Conservation (phyloP, 2,888 invertebrate species). For the Sarcophaga variegata region DNA sequence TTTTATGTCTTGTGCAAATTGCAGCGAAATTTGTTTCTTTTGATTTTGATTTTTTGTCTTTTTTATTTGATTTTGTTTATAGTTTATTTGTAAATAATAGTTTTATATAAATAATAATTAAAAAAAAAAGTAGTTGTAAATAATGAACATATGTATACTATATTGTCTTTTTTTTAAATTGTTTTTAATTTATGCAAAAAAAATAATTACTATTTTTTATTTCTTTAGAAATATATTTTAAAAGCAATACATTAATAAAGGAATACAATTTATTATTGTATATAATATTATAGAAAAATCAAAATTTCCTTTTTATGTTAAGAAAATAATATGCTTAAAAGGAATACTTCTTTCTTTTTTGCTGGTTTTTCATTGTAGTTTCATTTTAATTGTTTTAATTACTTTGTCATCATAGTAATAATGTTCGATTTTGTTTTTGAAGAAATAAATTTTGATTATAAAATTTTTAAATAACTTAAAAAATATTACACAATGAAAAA, state of each 20-base stretch:
- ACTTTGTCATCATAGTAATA: slow-evolving; percentile 51
- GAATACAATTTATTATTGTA: slow-evolving; percentile 46
- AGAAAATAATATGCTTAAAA: slow-evolving; percentile 56
- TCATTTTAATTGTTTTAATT: slow-evolving; percentile 40
- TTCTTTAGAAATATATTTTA: slow-evolving; percentile 66
- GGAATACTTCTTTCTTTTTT: slow-evolving; percentile 52
- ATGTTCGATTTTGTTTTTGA: slow-evolving; percentile 45
- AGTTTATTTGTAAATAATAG: slow-evolving; percentile 65
- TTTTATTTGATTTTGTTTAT: slow-evolving; percentile 39
- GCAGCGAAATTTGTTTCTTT: slow-evolving; percentile 76
- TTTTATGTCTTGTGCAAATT: slow-evolving; percentile 76
- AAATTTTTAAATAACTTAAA: slow-evolving; percentile 55
- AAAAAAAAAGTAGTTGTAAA: slow-evolving; percentile 75
- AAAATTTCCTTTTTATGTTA: slow-evolving; percentile 22
- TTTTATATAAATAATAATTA: slow-evolving; percentile 74
- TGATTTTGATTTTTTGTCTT: too few species aligned
- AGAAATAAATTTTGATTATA: slow-evolving; percentile 65
- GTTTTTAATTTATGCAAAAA: slow-evolving; percentile 60
- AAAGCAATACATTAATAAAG: slow-evolving; percentile 68
- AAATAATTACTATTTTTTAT: slow-evolving; percentile 63
- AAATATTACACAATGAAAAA: slow-evolving; percentile 66
- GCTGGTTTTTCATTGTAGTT: slow-evolving; percentile 12
- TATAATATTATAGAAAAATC: slow-evolving; percentile 53
- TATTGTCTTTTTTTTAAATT: slow-evolving; percentile 61
- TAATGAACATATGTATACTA: slow-evolving; percentile 73